Evolutionary conservation across 2,113 vertebrate species (phyloP), one percentile per base, ranked within the genome.

Genomic region (Macquaria australasica): DNA sequence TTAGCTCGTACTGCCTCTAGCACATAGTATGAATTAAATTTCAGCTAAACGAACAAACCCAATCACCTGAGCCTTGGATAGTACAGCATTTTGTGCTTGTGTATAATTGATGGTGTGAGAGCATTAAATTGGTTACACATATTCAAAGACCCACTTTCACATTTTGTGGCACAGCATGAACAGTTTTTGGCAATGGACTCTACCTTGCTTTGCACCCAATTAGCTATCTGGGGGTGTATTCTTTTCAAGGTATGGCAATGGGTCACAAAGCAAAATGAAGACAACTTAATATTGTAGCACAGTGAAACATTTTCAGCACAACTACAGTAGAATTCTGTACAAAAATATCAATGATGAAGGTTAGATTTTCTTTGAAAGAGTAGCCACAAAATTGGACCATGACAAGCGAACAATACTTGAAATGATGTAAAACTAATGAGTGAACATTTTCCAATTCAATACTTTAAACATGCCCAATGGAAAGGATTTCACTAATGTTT

Each of bases 1-100:
- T 77, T 39, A 64, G 71, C 15, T 67, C 0, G 2, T 15, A 37
- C 43, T 73, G 74, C 66, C 56, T 78, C 37, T 5, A 73, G 80
- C 77, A 18, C 78, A 60, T 37, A 53, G 74, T 51, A 45, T 55
- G 37, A 79, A 73, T 58, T 63, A 6, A 16, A 73, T 53, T 71
- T 55, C 34, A 39, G 23, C 37, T 39, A 31, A 76, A 72, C 59
- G 20, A 70, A 73, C 62, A 69, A 73, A 69, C 5, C 28, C 28
- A 71, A 50, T 63, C 55, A 83, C 58, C 60, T 23, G 23, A 76
- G 16, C 51, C 8, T 14, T 48, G 11, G 20, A 66, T 80, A 60
- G 25, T 21, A 11, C 62, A 63, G 21, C n/a, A 67, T 71, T 55
- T 58, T 48, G 20, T n/a, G 1, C 39, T 71, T 28, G 37, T 69